Evolutionary conservation across 1,140 invertebrate genomes (phyloP), one percentile per base, ranked within the genome.

Genomic region (Cydia fagiglandana): DNA sequence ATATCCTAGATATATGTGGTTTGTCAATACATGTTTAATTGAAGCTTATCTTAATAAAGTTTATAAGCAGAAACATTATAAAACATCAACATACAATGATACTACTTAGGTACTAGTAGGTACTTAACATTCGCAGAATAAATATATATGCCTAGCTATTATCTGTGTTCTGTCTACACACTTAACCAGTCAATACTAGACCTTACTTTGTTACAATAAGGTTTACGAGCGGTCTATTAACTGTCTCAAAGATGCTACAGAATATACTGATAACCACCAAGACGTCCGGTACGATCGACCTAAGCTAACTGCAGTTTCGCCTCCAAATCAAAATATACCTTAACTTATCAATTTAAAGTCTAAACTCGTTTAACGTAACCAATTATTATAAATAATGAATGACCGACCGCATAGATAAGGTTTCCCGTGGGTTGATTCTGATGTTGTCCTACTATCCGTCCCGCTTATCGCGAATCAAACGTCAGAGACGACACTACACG

Each of bases 361-460:
- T 2, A 70, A 70, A 70, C 15, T 70, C 34, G 30, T 17, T 70
- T 70, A 13, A 70, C 64, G 64, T 13, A 10, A 70, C 66, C n/a
- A 41, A 41, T 38, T 38, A 61, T 61, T 45, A 70, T 70, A 70
- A 70, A 70, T 70, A 38, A 70, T 70, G 66, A 70, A 70, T 70
- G 66, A 45, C 66, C 34, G 66, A 34, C 66, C 34, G 38, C 66
- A 38, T 38, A 70, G 66, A 70, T 70, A 70, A 70, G 66, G 66
- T 17, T 70, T 70, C 66, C 34, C 66, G 34, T 20, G 34, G 66
- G 66, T 38, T 38, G 66, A 70, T 70, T 70, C 66, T 24, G 66
- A 41, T 38, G 30, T 38, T 15, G 66, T 45, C 15, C 6, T 15
- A 70, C 7, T 38, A 13, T 41, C 34, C n/a, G 34, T 70, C 66